These are phyloP conservation scores for Urocitellus parryii DNA, from an alignment of 2,113 vertebrate genomes.

Conservation along the genomic window DNA sequence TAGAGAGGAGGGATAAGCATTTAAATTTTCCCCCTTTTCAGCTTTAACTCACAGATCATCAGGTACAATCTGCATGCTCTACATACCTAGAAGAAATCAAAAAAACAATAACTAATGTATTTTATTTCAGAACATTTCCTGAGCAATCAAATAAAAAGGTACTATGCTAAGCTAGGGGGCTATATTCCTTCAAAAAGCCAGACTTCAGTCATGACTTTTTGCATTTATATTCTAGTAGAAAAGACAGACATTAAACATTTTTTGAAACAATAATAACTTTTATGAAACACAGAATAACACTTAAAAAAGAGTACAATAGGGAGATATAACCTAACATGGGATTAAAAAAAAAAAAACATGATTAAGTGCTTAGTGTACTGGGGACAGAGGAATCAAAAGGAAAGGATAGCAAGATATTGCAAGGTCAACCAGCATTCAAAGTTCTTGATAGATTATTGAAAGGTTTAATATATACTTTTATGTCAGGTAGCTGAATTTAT, in stretches of 20 bases:
- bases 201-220: constrained; percentile 25
- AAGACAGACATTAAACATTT: constrained; percentile 50
- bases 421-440: constrained; percentile 28
- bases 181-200: background rate
- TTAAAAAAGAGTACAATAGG: background rate
- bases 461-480: background rate
- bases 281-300: constrained; percentile 11
- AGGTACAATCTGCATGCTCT: constrained; percentile 10
- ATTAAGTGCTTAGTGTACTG: background rate
- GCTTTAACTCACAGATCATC: constrained; percentile 31
- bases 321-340: background rate
- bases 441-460: background rate
- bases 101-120: constrained; percentile 4
- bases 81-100: constrained; percentile 2
- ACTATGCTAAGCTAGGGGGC: background rate
- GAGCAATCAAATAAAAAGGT: background rate
- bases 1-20: background rate
- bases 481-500: background rate
- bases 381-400: background rate
- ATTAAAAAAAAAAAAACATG: background rate
- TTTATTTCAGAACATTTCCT: constrained; percentile 50
- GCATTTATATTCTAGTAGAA: background rate
- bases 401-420: background rate
- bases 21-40: background rate
- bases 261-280: background rate